A percentile compares a stretch with the other conserved stretches of the same genome.
Evolutionary conservation across 2,113 vertebrate genomes (phyloP).

Genomic region (Malurus melanocephalus): DNA sequence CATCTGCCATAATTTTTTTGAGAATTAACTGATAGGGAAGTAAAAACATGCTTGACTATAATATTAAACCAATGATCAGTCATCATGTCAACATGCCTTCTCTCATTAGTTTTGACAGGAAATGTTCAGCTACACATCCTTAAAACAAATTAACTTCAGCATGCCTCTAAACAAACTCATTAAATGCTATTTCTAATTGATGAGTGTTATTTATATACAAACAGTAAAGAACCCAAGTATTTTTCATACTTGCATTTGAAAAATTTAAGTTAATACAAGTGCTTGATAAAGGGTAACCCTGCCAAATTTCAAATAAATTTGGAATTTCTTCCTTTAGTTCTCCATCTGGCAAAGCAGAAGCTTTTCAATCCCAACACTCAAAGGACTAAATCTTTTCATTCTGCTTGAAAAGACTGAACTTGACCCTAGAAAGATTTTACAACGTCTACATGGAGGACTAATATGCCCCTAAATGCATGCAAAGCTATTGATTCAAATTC

Average conservation of each 20-base stretch:
- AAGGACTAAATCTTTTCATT: not conserved
- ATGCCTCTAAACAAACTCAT: not conserved
- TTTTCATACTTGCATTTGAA: not conserved
- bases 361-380: not conserved
- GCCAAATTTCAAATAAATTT: not conserved
- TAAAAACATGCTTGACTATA: not conserved
- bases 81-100: not conserved
- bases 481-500: not conserved
- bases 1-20: not conserved
- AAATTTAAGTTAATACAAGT: not conserved
- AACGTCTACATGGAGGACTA: not conserved
- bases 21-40: not conserved
- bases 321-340: not conserved
- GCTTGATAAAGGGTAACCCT: not conserved
- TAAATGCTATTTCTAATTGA: not conserved
- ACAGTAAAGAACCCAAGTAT: fast-evolving
- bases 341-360: not conserved
- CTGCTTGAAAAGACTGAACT: not conserved
- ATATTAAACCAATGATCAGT: not conserved
- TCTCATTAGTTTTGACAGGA: not conserved
- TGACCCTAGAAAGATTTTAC: not conserved
- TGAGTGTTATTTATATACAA: not conserved
- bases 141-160: not conserved
- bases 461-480: not conserved
- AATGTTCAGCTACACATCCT: not conserved